Evolutionary conservation across 1,140 invertebrate species (phyloP), one percentile per base, ranked within the genome.

Genomic region (Bombus ignitus): DNA sequence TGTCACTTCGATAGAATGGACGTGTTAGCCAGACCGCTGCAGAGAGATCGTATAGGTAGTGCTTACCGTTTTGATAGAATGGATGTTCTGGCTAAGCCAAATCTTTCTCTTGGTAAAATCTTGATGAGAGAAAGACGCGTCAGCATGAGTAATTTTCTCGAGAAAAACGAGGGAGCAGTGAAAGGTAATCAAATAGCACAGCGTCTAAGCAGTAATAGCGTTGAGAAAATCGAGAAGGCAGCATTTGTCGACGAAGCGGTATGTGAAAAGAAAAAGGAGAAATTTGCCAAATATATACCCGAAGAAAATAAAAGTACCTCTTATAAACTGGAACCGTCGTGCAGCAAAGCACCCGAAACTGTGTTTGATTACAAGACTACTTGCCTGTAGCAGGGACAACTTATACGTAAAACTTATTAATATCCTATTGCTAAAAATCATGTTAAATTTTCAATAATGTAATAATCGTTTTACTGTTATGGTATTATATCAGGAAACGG

Each of bases 361-460:
- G 87, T 93, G 47, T 86, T 92, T 18, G 93, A 92, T 1, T 94
- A 94, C 80, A 93, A 94, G 78, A 93, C 93, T 15, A 94, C 94
- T 8, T 93, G 93, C 78, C 93, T 94, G 59, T 94, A 92, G 78
- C 79, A 35, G 6, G 12, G 35, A 9, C 0, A 44, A 44, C 0
- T 37, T 25, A 62, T 57, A 57, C 8, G 6, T 22, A 57, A 57
- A 57, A 8, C 12, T 57, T 57, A 44, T 44, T 44, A 13, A 44
- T 44, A 44, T 44, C 42, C 12, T 44, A 44, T 44, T 13, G 42
- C 12, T 13, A 44, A 44, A 44, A 13, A 44, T 44, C 42, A 44
- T 44, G 12, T 44, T 44, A 44, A 44, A 44, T 44, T 44, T 13
- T 13, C 13, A 44, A 44, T 44, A 44, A 0, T 13, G 0, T 4